Base-by-base conservation (phyloP, 2,113 vertebrate genomes). In the Grantiella picta region DNA sequence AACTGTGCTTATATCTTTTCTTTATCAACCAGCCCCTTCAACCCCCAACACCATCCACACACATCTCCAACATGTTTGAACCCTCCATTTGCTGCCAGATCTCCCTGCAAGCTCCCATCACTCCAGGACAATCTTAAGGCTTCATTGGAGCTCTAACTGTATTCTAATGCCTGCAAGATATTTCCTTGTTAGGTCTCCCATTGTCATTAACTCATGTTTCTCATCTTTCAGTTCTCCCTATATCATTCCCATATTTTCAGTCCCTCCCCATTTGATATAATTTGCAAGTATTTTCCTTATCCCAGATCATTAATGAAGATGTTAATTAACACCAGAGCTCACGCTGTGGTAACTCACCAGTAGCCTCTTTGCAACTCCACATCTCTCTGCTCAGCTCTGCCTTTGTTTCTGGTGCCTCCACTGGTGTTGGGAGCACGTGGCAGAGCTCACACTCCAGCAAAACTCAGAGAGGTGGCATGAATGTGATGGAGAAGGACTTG, bases 271-370 rank as follows among this genome's bases (percentile, higher is more conserved):
- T 86, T 60, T 78, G 36, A 63, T 84, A 92, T 79, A 29, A 94
- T 94, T 91, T 90, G 56, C 21, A 6, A 94, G 85, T 68, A 81
- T 93, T 86, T 78, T 92, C 86, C 80, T 88, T 77, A 83, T 82
- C 73, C 80, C 2, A 11, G 72, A 71, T 89, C 80, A 81, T 92
- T 91, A 92, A 86, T 36, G 44, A 96, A 38, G 88, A 90, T 35
- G 79, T 92, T 95, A 88, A 92, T 90, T 96, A 92, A 92, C 1
- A 0, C 0, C 2, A 88, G 69, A 78, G 13, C 69, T 96, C 92
- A 85, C 0, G 20, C 87, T 92, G 85, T 0, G 13, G 63, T 81
- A 93, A 77, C 85, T 85, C 94, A 78, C 56, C 76, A 92, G 72
- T 95, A 92, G 82, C 64, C 50, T 83, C 87, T 90, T 70, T 49